Percentiles rank a stretch among this genome's conserved stretches.
phyloP scores from a whole-genome alignment of 2,113 vertebrate species.

The Bubo scandiacus region DNA sequence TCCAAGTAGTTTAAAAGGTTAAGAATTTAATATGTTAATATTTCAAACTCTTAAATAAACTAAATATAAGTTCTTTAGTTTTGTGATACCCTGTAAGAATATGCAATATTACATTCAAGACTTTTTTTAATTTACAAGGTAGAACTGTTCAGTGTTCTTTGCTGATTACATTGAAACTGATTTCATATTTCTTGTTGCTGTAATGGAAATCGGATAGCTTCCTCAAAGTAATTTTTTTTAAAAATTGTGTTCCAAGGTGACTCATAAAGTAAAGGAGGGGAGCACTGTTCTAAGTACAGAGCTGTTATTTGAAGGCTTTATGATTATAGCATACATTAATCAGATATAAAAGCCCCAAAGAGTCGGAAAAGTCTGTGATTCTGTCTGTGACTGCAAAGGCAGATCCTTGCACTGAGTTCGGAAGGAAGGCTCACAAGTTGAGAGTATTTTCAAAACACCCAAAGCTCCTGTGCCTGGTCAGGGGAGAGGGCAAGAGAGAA shows the following conservation, averaged over 20 bases:
- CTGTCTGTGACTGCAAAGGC: neutral
- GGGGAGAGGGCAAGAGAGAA: neutral
- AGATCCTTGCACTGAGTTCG: neutral
- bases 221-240: neutral
- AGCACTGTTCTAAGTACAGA: neutral
- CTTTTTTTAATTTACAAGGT: neutral
- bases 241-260: neutral
- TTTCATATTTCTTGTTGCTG: neutral
- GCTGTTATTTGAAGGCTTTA: neutral
- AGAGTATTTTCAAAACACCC: neutral
- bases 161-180: neutral
- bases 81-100: neutral
- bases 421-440: neutral
- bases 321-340: neutral
- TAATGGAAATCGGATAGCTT: slow-evolving; percentile 4
- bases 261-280: neutral
- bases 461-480: neutral
- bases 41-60: neutral
- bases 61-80: neutral
- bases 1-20: neutral
- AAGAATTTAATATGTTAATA: neutral
- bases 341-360: neutral
- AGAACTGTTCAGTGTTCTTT: neutral
- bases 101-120: neutral
- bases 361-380: neutral